phyloP scores from a whole-genome alignment of 2,797 vertebrate species.

The Alosa sapidissima region DNA sequence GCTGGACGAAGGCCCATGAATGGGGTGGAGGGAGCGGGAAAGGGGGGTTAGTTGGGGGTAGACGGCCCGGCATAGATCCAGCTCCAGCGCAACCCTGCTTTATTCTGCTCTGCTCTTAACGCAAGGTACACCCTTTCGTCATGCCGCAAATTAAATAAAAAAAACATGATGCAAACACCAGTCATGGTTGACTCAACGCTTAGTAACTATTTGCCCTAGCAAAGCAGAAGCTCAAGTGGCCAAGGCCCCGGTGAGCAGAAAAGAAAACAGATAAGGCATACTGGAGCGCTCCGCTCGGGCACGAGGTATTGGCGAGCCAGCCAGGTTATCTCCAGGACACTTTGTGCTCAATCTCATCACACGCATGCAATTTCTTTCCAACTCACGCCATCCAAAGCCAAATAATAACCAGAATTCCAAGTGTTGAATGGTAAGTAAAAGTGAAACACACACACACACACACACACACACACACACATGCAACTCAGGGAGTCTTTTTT shows the following conservation, averaged over 20 bases:
- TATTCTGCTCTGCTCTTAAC: neutral
- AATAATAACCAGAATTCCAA: neutral
- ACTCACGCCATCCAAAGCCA: neutral
- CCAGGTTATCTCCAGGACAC: constrained; percentile 12
- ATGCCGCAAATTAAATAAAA: neutral
- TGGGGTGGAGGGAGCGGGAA: neutral
- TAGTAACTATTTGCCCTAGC: constrained; percentile 19
- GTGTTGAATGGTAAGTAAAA: neutral
- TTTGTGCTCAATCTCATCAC: neutral
- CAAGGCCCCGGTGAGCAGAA: neutral
- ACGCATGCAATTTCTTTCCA: constrained; percentile 5
- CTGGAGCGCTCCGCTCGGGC: neutral
- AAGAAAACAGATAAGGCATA: neutral
- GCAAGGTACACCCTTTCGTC: constrained; percentile 7
- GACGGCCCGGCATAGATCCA: too few species aligned
- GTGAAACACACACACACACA: constrained; percentile 14
- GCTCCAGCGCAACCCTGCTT: neutral
- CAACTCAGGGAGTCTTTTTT: neutral
- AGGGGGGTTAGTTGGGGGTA: neutral
- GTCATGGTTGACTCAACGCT: constrained; percentile 2
- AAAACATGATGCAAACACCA: neutral
- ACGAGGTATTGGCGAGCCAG: neutral
- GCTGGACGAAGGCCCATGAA: neutral
- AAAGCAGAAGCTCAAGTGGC: neutral
- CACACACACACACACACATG: neutral